A percentile compares a stretch with the other conserved stretches of the same genome.
phyloP scores from a whole-genome alignment of 2,113 vertebrate species.

The Dromiciops gliroides region DNA sequence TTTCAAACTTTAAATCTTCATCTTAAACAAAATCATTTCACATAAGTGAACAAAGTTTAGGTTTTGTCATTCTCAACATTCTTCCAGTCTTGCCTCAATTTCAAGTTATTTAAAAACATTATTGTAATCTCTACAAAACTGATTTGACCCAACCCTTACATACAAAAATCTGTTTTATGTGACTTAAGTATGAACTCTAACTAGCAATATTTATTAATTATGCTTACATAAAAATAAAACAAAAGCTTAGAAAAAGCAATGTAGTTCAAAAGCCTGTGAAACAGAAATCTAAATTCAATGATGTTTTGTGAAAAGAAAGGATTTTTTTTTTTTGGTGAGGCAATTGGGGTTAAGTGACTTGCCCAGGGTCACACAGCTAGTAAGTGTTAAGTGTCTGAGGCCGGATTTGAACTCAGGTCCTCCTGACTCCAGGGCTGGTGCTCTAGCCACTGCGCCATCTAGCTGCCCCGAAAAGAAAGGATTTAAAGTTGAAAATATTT shows the following conservation, averaged over 20 bases:
- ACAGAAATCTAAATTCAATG: constrained; percentile 82
- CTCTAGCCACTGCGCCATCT: too few relatives aligned
- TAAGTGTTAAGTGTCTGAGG: too few relatives aligned
- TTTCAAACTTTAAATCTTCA: not conserved
- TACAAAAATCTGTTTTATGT: constrained; percentile 80
- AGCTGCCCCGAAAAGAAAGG: constrained; percentile 83
- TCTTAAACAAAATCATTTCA: not conserved
- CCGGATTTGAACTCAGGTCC: too few relatives aligned
- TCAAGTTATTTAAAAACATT: not conserved
- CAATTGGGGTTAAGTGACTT: too few relatives aligned
- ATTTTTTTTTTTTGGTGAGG: too few relatives aligned
- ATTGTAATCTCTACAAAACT: not conserved
- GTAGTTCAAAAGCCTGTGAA: constrained; percentile 83
- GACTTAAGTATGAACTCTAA: constrained; percentile 78
- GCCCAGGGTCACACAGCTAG: too few relatives aligned
- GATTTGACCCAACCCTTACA: constrained; percentile 59
- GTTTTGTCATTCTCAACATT: not conserved
- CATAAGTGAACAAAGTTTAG: not conserved
- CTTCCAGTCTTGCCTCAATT: not conserved
- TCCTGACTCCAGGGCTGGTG: too few relatives aligned
- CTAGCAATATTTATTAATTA: constrained; percentile 83
- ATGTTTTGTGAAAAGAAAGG: constrained; percentile 80
- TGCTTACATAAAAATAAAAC: constrained; percentile 79
- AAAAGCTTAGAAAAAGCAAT: constrained; percentile 80
- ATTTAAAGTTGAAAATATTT: constrained; percentile 82